These are phyloP conservation scores for Drosophila macrospina DNA, from an alignment of 2,888 invertebrate genomes.

Conservation along the genomic window DNA sequence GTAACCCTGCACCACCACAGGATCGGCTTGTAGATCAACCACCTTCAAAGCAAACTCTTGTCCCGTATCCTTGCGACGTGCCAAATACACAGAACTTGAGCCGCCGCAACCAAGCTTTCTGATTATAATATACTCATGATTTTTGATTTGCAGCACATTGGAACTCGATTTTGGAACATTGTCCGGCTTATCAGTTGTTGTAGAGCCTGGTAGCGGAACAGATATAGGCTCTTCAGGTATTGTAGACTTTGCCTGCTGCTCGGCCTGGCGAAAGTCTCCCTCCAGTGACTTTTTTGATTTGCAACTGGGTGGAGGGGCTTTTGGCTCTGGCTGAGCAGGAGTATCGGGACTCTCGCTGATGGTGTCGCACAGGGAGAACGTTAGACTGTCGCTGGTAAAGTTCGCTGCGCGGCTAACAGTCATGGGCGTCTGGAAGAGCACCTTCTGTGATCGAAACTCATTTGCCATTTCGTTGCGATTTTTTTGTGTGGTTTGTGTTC, in stretches of 20 bases:
- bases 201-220: neutral
- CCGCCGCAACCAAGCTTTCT: constrained; percentile 95
- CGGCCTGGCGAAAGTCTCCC: constrained; percentile 61
- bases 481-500: constrained; percentile 62
- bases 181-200: constrained; percentile 16
- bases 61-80: constrained; percentile 74
- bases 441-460: constrained; percentile 84
- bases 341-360: constrained; percentile 78
- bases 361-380: constrained; percentile 82
- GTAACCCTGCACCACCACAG: constrained; percentile 91
- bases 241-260: constrained; percentile 17
- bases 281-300: constrained; percentile 77
- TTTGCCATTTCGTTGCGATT: constrained; percentile 66
- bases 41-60: constrained; percentile 86
- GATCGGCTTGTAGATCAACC: constrained; percentile 92
- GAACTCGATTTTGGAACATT: constrained; percentile 31
- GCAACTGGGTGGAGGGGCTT: constrained; percentile 21
- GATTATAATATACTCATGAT: constrained; percentile 90
- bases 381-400: constrained; percentile 79
- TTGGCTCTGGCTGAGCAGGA: constrained; percentile 40
- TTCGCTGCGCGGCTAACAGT: constrained; percentile 79
- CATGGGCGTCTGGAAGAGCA: constrained; percentile 85
- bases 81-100: constrained; percentile 91
- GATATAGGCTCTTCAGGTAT: constrained; percentile 1
- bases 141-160: constrained; percentile 88